These are phyloP conservation scores for Lissocephala sabroskyi DNA, from an alignment of 2,888 invertebrate genomes.

Conservation along the genomic window DNA sequence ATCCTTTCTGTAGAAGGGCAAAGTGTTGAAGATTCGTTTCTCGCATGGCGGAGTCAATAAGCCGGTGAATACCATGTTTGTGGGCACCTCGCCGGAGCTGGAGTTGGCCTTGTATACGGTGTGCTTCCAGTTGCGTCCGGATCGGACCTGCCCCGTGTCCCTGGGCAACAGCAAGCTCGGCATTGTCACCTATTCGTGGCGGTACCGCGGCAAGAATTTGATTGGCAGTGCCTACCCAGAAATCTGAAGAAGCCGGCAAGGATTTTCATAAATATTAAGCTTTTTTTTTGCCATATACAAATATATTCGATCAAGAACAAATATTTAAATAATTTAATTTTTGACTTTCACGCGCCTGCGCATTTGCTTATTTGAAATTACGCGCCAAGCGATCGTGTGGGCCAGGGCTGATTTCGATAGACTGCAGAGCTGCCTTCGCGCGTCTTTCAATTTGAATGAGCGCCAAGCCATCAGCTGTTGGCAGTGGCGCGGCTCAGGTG, in stretches of 20 bases:
- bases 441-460: too few species aligned
- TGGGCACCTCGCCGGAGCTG: slow-evolving; percentile 91
- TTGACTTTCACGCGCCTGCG: too few species aligned
- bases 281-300: not conserved
- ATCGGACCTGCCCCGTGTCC: slow-evolving; percentile 82
- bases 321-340: too few species aligned
- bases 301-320: not conserved
- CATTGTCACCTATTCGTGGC: slow-evolving; percentile 82
- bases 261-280: not conserved
- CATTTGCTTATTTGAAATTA: too few species aligned
- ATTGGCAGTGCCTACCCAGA: slow-evolving; percentile 89
- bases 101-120: slow-evolving; percentile 92
- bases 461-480: too few species aligned
- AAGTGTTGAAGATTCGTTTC: slow-evolving; percentile 81
- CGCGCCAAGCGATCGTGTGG: too few species aligned
- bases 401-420: too few species aligned
- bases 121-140: slow-evolving; percentile 85
- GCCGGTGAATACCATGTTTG: slow-evolving; percentile 84
- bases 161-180: slow-evolving; percentile 81
- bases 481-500: too few species aligned
- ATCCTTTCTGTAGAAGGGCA: slow-evolving; percentile 79
- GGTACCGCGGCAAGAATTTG: slow-evolving; percentile 83
- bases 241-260: slow-evolving; percentile 73
- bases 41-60: slow-evolving; percentile 81
- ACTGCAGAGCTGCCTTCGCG: too few species aligned